Base-by-base conservation (phyloP, 2,888 invertebrate genomes). In the Eremobia ochroleuca region DNA sequence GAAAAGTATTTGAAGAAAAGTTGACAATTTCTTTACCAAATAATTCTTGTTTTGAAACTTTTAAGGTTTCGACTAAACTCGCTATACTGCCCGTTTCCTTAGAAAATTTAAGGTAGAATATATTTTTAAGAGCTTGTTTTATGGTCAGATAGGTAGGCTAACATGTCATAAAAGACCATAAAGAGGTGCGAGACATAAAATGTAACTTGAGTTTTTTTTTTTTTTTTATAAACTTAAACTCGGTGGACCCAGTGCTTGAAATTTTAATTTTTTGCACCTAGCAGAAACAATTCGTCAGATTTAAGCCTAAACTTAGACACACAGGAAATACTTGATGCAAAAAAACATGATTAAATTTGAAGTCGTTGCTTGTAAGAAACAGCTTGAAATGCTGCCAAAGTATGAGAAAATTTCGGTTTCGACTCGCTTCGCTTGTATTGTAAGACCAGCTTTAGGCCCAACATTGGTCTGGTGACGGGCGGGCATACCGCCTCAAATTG, bases 401-500 rank as follows among this genome's bases (percentile, higher is more conserved):
- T 21, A 74, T 74, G 55, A 34, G n/a, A n/a, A 5, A 55, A 43
- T 58, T 9, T 43, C 11, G 34, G 43, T 76, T 28, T 18, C 6
- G 6, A 37, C 28, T 76, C 58, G 43, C 58, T 46, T 76, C 43
- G 25, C 58, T 28, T 34, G 0, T 25, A 15, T 31, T 73, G 18
- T 52, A 34, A 43, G 13, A 61, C 28, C 18, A 13, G 28, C 43
- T 40, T 82, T 34, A 70, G 5, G 25, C 15, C 2, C 40, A 34
- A 81, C 80, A 77, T 79, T 81, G 55, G 73, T 9, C 52, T 74
- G 40, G 78, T 86, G 87, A 77, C 76, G 61, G 70, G 69, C 73
- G 64, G 9, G 77, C 76, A 85, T 85, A 72, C 87, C 85, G 71
- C 73, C 58, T 77, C 73, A 79, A 88, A 79, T 85, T 87, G 77